phyloP scores from a whole-genome alignment of 2,888 invertebrate species.

The Ischnura elegans region DNA sequence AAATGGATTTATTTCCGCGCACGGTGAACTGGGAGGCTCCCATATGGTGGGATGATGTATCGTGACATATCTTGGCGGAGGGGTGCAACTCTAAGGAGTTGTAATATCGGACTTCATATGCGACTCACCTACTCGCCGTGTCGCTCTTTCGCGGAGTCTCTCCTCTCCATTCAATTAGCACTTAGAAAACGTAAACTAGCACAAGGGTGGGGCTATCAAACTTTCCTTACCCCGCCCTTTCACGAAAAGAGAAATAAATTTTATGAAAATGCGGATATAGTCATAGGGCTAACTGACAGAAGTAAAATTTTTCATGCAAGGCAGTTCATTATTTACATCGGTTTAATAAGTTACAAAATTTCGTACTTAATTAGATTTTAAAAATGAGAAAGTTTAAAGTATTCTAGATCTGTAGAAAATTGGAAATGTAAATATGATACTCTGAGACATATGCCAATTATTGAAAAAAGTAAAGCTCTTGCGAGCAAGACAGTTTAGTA shows the following conservation, averaged over 20 bases:
- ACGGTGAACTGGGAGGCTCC: background rate
- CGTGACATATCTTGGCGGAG: background rate
- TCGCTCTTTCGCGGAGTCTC: background rate
- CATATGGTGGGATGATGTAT: background rate
- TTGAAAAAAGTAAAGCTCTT: no score
- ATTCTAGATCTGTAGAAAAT: no score
- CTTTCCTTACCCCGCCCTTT: background rate
- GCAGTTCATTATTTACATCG: no score
- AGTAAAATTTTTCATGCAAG: no score
- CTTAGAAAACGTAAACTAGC: background rate
- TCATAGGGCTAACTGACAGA: no score
- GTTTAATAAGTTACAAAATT: no score
- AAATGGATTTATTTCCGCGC: background rate
- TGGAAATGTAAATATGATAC: no score
- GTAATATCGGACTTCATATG: background rate
- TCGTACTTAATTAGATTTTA: no score
- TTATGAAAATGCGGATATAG: no score
- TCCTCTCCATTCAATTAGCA: background rate
- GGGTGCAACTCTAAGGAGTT: background rate
- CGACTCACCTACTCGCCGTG: background rate
- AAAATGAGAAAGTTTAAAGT: no score
- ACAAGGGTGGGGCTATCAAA: background rate
- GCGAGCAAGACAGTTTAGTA: no score
- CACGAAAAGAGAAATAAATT: background rate
- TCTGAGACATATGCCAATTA: no score